These are phyloP conservation scores for Agrochola lota DNA, from an alignment of 2,888 invertebrate species.

Conservation along the genomic window DNA sequence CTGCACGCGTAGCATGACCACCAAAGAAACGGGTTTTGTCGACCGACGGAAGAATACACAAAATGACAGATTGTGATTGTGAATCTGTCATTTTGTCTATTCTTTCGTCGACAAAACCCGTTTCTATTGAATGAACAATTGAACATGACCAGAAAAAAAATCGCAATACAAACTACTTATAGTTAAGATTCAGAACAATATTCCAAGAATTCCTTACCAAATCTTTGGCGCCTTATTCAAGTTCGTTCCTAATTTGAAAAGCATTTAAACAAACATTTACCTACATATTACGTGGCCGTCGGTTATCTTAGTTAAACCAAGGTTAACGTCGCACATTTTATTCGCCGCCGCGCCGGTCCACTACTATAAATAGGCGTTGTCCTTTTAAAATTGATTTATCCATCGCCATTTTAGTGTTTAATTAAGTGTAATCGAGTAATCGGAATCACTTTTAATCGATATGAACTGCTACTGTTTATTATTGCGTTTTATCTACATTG, in stretches of 20 bases:
- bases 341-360: slow-evolving; percentile 14
- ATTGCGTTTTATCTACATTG: slow-evolving; percentile 14
- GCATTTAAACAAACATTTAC: slow-evolving; percentile 47
- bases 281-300: slow-evolving; percentile 42
- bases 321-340: slow-evolving; percentile 46
- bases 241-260: slow-evolving; percentile 24
- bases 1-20: too few relatives aligned
- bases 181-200: slow-evolving; percentile 2
- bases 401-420: slow-evolving; percentile 56
- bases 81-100: too few relatives aligned
- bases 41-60: too few relatives aligned
- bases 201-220: not conserved
- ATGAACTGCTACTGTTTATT: slow-evolving; percentile 38
- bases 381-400: slow-evolving; percentile 61
- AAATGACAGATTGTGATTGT: too few relatives aligned
- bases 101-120: too few relatives aligned
- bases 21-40: too few relatives aligned
- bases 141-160: not conserved
- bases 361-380: slow-evolving; percentile 56
- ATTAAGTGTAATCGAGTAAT: slow-evolving; percentile 59
- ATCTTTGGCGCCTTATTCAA: slow-evolving; percentile 9
- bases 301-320: slow-evolving; percentile 55
- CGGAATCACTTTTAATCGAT: slow-evolving; percentile 36
- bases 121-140: too few relatives aligned
- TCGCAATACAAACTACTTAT: not conserved